Evolutionary conservation across 2,888 invertebrate genomes (phyloP), one percentile per base, ranked within the genome.

Genomic region (Agrochola lychnidis): DNA sequence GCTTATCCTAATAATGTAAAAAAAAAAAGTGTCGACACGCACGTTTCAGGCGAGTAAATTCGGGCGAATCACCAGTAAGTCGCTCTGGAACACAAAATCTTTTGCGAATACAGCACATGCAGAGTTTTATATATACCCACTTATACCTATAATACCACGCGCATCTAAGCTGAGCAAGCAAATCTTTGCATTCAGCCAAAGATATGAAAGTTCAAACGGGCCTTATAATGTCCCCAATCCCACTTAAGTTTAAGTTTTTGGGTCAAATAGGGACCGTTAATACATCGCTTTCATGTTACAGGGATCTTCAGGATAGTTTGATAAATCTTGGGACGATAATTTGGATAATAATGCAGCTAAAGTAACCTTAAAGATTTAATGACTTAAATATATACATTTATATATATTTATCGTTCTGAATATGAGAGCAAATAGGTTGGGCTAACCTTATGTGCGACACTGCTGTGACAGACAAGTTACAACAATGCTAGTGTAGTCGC

Each of bases 111-210:
- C 56, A n/a, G 19, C 19, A 30, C 4, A 14, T 19, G n/a, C 42
- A 56, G 51, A 67, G n/a, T 56, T 57, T 14, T 30, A 48, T 40
- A 57, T 3, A n/a, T 53, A 53, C 1, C n/a, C n/a, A n/a, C n/a
- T n/a, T 74, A 45, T 51, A 22, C 7, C 2, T 74, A 40, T 36
- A 66, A 79, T 76, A 72, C 63, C 72, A 62, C 76, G 83, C 81
- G 86, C 86, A 85, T 84, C 76, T 40, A 61, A 88, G 92, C 93
- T 91, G 91, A 89, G 91, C 91, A 93, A 93, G 93, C 94, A 94
- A 93, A 93, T 94, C 92, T 94, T 91, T 90, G 91, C 91, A 93
- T 93, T 93, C 92, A 91, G 87, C 84, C 84, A 86, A 30, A 92
- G 92, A 94, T 94, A 94, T 94, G 94, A 93, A 93, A 89, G 84